Conservation (phyloP, 2,113 vertebrate species). For the Chaetorhynchus papuensis region DNA sequence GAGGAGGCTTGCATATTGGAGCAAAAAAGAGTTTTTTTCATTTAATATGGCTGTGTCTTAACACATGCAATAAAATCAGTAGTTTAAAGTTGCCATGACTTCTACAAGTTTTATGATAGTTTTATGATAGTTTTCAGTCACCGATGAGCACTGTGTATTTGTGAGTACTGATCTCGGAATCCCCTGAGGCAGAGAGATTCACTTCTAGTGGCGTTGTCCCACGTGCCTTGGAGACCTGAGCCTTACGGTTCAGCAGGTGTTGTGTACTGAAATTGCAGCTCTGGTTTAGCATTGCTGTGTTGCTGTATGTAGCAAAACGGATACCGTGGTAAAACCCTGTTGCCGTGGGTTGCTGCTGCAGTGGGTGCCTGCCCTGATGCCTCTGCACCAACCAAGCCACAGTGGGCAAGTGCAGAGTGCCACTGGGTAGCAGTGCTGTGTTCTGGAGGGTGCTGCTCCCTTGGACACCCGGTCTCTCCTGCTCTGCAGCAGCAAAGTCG, state of each 20-base stretch:
- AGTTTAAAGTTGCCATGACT: background rate
- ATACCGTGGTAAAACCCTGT: background rate
- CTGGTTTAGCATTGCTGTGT: background rate
- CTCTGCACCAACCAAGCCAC: background rate
- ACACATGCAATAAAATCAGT: background rate
- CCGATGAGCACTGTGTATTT: background rate
- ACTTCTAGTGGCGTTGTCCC: background rate
- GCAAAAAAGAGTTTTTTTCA: background rate
- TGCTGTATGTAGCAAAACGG: background rate
- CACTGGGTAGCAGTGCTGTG: rapidly evolving
- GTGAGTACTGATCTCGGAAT: background rate
- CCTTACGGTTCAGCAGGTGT: background rate
- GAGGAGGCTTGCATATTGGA: background rate
- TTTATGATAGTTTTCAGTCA: constrained; percentile 9
- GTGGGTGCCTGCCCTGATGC: background rate
- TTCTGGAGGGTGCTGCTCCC: background rate
- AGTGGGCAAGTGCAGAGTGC: background rate
- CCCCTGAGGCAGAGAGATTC: background rate
- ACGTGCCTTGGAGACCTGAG: background rate
- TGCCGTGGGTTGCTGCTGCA: rapidly evolving
- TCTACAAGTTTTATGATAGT: background rate
- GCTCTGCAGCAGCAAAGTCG: background rate
- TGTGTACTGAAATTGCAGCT: background rate
- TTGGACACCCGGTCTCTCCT: background rate
- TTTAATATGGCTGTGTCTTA: constrained; percentile 25